Evolutionary conservation across 1,140 invertebrate species (phyloP), one percentile per base, ranked within the genome.

Genomic region (Thrips palmi): DNA sequence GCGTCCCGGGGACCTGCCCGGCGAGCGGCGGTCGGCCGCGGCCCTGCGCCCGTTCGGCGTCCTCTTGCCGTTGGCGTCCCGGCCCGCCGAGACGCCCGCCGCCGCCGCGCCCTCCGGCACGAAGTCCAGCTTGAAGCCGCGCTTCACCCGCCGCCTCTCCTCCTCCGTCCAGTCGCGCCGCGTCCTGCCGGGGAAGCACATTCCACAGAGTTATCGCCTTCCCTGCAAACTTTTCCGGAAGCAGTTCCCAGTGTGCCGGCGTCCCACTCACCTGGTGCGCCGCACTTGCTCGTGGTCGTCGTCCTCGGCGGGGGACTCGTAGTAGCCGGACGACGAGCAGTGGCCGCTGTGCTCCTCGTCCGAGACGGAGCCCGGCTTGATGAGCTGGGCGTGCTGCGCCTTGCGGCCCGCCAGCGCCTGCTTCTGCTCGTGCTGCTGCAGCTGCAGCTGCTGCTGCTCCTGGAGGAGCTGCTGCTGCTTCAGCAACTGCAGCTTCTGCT

Each of bases 281-380:
- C n/a, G n/a, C n/a, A n/a, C n/a, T n/a, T n/a, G 15, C 12, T 25
- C 40, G 1, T 48, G 38, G 7, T 53, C 52, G n/a, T 60, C 65
- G 47, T 82, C 77, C 20, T 77, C 72, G 0, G 75, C 66, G 8
- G 77, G 77, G 50, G 76, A 79, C 49, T 79, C 76, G 50, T 81
- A 82, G 45, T 78, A 78, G 2, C 75, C 77, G 1, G 77, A 78
- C 1, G 77, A 79, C 31, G 75, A 79, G 49, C 76, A 76, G 40
- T 72, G 72, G 24, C 68, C 70, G 54, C 70, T 74, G 52, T 64
- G 60, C 51, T 75, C 73, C 47, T 74, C 72, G 47, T 73, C 71
- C 2, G 69, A 71, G 42, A 71, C 52, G 19, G 68, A 70, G 37
- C 65, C 65, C 0, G 50, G 46, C 24, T 54, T 53, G 6, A 34